phyloP scores from a whole-genome alignment of 2,888 invertebrate species.

The Chrysolina oricalcia region DNA sequence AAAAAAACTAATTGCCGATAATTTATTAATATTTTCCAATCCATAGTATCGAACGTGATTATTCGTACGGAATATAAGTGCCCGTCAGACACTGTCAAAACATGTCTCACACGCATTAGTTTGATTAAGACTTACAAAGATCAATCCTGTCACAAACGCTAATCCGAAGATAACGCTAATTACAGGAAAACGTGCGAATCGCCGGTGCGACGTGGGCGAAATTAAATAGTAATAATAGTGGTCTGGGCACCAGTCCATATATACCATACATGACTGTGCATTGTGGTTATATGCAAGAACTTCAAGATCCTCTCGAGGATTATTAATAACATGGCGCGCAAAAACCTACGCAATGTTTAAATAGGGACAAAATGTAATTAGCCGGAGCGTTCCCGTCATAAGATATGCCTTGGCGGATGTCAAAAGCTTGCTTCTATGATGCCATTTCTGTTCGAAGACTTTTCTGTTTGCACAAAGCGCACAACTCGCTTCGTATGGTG shows the following conservation, averaged over 20 bases:
- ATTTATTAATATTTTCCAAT: neutral
- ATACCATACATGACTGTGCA: conserved; percentile 16
- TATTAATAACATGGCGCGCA: conserved; percentile 34
- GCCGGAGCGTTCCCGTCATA: conserved; percentile 43
- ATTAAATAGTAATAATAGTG: conserved; percentile 40
- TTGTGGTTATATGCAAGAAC: conserved; percentile 7
- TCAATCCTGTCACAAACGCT: conserved; percentile 4
- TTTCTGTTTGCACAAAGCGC: conserved; percentile 29
- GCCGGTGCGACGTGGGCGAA: conserved; percentile 35
- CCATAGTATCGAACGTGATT: neutral
- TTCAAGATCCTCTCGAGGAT: conserved; percentile 7
- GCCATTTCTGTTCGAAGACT: conserved; percentile 44
- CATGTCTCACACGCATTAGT: conserved; percentile 17
- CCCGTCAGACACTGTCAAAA: conserved; percentile 5
- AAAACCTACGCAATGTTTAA: conserved; percentile 50
- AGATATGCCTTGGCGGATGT: conserved; percentile 48
- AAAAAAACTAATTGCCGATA: neutral
- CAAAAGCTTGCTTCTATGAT: conserved; percentile 50
- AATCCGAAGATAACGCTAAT: conserved; percentile 30
- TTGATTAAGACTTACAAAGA: conserved; percentile 18
- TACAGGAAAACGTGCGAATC: conserved; percentile 31
- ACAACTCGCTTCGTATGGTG: neutral
- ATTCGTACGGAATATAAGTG: neutral
- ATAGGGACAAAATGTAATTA: conserved; percentile 52
- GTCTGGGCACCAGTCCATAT: conserved; percentile 7